phyloP scores from a whole-genome alignment of 2,113 vertebrate genomes.

The Dissostichus mawsoni region DNA sequence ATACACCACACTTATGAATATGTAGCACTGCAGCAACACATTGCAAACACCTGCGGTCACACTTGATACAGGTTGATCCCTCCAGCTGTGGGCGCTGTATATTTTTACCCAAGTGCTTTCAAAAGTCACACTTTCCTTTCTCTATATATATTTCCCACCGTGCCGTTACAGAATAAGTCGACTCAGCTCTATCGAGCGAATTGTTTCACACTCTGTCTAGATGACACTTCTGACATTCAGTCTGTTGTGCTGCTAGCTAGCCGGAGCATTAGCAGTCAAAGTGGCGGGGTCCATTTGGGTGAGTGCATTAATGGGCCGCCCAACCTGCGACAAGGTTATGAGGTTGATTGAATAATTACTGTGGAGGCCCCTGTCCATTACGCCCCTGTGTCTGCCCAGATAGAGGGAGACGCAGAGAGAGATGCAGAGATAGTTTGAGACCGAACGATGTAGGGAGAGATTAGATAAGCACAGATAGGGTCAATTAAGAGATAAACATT shows the following conservation, averaged over 20 bases:
- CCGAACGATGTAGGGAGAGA: conserved; percentile 77
- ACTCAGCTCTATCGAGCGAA: conserved; percentile 39
- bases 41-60: conserved; percentile 68
- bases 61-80: conserved; percentile 66
- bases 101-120: conserved; percentile 36
- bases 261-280: conserved; percentile 73
- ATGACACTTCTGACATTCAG: conserved; percentile 76
- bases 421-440: conserved; percentile 75
- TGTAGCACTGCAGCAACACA: conserved; percentile 70
- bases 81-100: conserved; percentile 39
- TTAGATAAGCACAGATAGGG: conserved; percentile 84
- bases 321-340: conserved; percentile 84
- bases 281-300: conserved; percentile 77
- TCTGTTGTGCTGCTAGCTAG: conserved; percentile 64
- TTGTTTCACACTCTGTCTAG: conserved; percentile 43
- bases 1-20: conserved; percentile 63
- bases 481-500: conserved; percentile 84
- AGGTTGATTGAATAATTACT: conserved; percentile 86
- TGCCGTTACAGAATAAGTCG: conserved; percentile 42
- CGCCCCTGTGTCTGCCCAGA: conserved; percentile 72
- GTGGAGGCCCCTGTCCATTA: conserved; percentile 83
- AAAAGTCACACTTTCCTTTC: conserved; percentile 53
- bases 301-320: conserved; percentile 79
- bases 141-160: conserved; percentile 48
- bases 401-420: conserved; percentile 60